These are phyloP conservation scores for Tetramorium alpestre DNA, from an alignment of 1,140 invertebrate species.

Conservation along the genomic window DNA sequence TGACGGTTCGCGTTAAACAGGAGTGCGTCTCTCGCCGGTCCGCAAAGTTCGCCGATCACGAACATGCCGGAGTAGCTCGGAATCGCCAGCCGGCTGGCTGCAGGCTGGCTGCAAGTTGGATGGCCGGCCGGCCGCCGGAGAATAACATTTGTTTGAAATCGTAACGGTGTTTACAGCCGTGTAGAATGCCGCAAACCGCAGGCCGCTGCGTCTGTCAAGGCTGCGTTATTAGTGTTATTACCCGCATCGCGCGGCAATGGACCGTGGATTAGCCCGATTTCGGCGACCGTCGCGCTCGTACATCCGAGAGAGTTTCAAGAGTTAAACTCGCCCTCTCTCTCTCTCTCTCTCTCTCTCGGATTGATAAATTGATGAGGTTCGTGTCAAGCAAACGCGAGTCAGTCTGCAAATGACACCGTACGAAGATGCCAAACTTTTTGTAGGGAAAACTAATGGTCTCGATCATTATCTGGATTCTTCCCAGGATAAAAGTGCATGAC, in stretches of 20 bases:
- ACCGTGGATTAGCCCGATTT: constrained; percentile 40
- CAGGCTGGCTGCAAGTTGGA: not conserved
- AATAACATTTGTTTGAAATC: constrained; percentile 58
- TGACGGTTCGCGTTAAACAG: constrained; percentile 5
- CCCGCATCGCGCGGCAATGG: not conserved
- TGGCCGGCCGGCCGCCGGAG: not conserved
- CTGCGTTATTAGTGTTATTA: constrained; percentile 28
- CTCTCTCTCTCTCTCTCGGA: too few species aligned
- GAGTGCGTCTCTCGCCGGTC: constrained; percentile 15
- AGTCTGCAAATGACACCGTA: not conserved
- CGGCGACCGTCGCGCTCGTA: not conserved
- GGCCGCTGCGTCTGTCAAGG: constrained; percentile 4
- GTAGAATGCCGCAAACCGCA: constrained; percentile 40
- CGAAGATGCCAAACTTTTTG: not conserved
- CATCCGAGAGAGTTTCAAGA: not conserved
- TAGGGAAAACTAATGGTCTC: not conserved
- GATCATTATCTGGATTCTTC: constrained; percentile 5
- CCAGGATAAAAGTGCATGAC: not conserved
- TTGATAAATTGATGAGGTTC: not conserved
- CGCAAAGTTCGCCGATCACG: constrained; percentile 32
- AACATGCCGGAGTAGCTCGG: constrained; percentile 9
- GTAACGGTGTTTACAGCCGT: constrained; percentile 51
- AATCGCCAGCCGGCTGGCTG: not conserved
- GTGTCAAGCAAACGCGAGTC: not conserved
- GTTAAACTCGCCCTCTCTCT: not conserved